Conservation (phyloP, 2,113 vertebrate species). For the Pseudonaja textilis region DNA sequence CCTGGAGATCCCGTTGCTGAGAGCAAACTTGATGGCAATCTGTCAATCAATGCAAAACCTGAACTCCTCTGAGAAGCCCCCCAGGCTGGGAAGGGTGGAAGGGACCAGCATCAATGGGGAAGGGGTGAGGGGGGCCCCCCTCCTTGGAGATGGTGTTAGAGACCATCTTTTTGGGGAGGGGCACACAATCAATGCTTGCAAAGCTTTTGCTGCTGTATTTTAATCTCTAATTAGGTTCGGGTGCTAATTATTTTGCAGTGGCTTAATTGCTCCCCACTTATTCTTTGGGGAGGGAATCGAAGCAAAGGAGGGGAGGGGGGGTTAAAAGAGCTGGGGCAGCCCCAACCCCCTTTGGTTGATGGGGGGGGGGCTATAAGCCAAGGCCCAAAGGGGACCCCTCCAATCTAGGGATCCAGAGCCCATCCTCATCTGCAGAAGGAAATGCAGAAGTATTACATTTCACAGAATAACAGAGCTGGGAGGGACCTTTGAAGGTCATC, state of each 20-base stretch:
- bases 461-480: no score
- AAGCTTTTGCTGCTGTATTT: neutral
- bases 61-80: no score
- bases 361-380: neutral
- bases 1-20: neutral
- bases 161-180: no score
- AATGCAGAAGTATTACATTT: neutral
- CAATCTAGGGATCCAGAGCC: neutral
- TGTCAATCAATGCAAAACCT: neutral
- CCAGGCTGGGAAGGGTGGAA: no score
- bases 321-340: neutral
- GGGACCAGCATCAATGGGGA: no score
- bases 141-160: no score
- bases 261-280: neutral
- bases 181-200: neutral
- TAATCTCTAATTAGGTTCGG: neutral
- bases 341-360: neutral
- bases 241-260: neutral
- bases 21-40: neutral
- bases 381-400: neutral
- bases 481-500: no score
- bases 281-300: neutral
- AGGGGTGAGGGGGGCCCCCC: neutral
- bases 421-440: neutral
- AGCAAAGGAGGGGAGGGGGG: no score